A percentile compares a stretch with the other conserved stretches of the same genome.
phyloP scores from a whole-genome alignment of 1,140 invertebrate species.

The Eubasilissa regina region DNA sequence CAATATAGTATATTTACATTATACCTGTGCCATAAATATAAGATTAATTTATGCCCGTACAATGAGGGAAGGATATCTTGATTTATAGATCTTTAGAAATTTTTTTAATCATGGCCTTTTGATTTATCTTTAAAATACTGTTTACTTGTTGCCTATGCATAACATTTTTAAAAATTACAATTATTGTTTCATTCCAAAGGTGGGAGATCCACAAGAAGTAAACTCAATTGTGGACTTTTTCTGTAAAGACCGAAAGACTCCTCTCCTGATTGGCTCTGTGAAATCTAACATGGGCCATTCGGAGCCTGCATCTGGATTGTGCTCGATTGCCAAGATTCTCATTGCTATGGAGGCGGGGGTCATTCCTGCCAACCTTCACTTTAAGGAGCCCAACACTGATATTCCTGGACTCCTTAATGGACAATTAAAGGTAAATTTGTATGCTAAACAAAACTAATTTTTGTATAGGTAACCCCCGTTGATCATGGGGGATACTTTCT shows the following conservation, averaged over 20 bases:
- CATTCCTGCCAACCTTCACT: conserved; percentile 95
- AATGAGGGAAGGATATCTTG: too few species aligned
- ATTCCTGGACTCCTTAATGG: conserved; percentile 92
- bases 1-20: too few species aligned
- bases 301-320: conserved; percentile 93
- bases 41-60: too few species aligned
- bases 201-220: conserved; percentile 96
- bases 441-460: too few species aligned
- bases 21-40: too few species aligned
- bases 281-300: conserved; percentile 99
- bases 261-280: conserved; percentile 93
- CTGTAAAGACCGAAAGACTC: conserved; percentile 85
- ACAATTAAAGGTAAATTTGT: conserved; percentile 79
- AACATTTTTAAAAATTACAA: too few species aligned
- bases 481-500: too few species aligned
- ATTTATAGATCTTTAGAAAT: too few species aligned
- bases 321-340: conserved; percentile 91
- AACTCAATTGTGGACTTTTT: conserved; percentile 95
- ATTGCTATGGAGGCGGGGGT: conserved; percentile 91
- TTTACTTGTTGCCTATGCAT: too few species aligned
- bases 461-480: too few species aligned
- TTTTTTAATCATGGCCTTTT: too few species aligned
- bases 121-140: too few species aligned
- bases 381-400: conserved; percentile 87
- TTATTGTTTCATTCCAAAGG: conserved; percentile 61